Percentiles rank a stretch among this genome's conserved stretches.
These are phyloP conservation scores for Dinoponera quadriceps DNA, from an alignment of 1,140 invertebrate species.

Conservation along the genomic window DNA sequence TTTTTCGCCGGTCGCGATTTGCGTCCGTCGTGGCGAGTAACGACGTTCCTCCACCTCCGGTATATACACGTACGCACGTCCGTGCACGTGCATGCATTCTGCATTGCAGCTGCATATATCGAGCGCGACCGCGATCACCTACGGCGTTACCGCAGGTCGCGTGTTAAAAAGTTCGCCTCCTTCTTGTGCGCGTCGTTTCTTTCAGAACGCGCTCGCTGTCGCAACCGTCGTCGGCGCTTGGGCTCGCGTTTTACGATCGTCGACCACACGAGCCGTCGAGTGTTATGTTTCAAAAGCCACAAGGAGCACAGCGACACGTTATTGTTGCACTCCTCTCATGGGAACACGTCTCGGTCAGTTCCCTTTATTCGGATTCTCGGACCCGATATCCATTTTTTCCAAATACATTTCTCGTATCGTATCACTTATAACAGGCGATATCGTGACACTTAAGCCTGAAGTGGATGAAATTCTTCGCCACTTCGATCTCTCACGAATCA, in stretches of 20 bases:
- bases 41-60: constrained; percentile 35
- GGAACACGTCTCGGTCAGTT: constrained; percentile 68
- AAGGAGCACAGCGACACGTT: constrained; percentile 41
- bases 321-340: constrained; percentile 65
- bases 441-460: not conserved
- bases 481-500: no score
- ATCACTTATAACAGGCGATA: not conserved
- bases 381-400: not conserved
- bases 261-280: constrained; percentile 63
- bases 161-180: constrained; percentile 56
- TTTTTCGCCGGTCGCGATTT: constrained; percentile 23
- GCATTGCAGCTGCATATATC: constrained; percentile 23
- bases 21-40: not conserved
- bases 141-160: constrained; percentile 60
- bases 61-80: constrained; percentile 36
- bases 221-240: constrained; percentile 45
- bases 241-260: constrained; percentile 63
- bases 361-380: constrained; percentile 50
- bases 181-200: constrained; percentile 8
- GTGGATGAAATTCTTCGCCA: no score
- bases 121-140: constrained; percentile 57
- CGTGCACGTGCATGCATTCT: not conserved
- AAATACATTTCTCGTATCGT: constrained; percentile 11
- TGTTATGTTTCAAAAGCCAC: constrained; percentile 73
- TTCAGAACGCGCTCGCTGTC: constrained; percentile 35